Evolutionary conservation across 2,888 invertebrate species (phyloP), one percentile per base, ranked within the genome.

Genomic region (Cataglyphis altisquamis): DNA sequence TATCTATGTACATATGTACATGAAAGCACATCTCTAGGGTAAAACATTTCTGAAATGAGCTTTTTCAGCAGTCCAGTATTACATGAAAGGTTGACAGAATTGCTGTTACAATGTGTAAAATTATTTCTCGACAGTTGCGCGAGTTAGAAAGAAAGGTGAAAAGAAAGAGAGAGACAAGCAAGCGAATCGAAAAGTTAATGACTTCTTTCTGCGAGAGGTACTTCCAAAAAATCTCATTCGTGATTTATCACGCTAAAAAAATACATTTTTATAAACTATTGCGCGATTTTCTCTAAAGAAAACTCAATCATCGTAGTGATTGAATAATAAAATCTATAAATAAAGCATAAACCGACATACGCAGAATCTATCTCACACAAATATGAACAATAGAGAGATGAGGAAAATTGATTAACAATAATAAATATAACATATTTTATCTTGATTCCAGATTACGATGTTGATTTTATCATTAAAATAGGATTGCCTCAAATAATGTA

Each of bases 161-260:
- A 0, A 48, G 48, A 48, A 2, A 48, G 6, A 48, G n/a, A 48
- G 8, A 52, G 15, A 6, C 15, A 39, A 66, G n/a, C 15, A 52
- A n/a, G 9, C 12, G n/a, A 66, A 77, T 55, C 25, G 66, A 66
- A 25, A 48, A n/a, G 21, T 74, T 74, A 74, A 63, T 74, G 29
- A 63, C 15, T 63, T 48, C 1, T 5, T n/a, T 5, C 25, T 39
- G 9, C 15, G 4, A 52, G 36, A 75, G 8, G 12, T 52, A 48
- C 25, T 52, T 75, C 12, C 25, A 15, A 29, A 52, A 39, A 52
- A 66, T 77, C 18, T 77, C 29, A 52, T 55, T 66, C 12, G 52
- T 75, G 52, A 64, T 4, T 64, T 39, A 39, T 12, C 10, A 25
- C 4, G 12, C 5, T 77, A 15, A 39, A 77, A 75, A 66, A 55